Percentiles rank a stretch among this genome's conserved stretches.
Evolutionary conservation across 1,140 invertebrate genomes (phyloP).

Genomic region (Amphibalanus amphitrite): DNA sequence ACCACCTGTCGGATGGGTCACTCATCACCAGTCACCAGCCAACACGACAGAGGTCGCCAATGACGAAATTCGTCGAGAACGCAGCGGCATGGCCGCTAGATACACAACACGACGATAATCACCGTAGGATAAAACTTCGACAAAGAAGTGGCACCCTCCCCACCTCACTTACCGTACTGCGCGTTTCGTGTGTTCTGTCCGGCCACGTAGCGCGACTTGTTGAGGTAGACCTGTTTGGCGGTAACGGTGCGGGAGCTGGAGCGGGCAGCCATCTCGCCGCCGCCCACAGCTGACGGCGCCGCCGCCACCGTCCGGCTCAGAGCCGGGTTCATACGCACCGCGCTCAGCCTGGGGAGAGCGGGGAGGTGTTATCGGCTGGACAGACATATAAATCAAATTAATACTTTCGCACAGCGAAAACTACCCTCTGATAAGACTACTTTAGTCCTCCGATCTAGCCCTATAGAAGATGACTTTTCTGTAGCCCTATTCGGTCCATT

Average conservation of each 20-base stretch:
- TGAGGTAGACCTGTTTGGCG: conserved; percentile 53
- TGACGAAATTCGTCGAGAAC: no score
- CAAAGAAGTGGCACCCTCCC: no score
- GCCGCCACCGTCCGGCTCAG: not conserved
- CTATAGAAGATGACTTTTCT: no score
- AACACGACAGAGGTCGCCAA: no score
- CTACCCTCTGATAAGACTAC: no score
- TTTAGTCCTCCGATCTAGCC: no score
- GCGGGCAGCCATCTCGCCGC: not conserved
- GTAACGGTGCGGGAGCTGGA: conserved; percentile 27
- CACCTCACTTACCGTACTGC: conserved; percentile 9
- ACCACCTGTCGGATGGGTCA: no score
- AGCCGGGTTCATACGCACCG: not conserved
- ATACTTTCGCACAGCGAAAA: not conserved
- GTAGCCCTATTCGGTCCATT: no score
- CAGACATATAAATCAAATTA: not conserved
- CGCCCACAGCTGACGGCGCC: not conserved
- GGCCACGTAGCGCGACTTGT: conserved; percentile 48
- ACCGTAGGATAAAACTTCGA: no score
- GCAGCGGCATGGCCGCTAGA: no score
- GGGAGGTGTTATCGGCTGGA: not conserved
- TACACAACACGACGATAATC: no score
- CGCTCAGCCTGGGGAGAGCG: not conserved
- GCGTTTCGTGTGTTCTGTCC: conserved; percentile 33
- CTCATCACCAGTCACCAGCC: no score